phyloP scores from a whole-genome alignment of 2,797 vertebrate species.

The Pseudomugil gertrudae region DNA sequence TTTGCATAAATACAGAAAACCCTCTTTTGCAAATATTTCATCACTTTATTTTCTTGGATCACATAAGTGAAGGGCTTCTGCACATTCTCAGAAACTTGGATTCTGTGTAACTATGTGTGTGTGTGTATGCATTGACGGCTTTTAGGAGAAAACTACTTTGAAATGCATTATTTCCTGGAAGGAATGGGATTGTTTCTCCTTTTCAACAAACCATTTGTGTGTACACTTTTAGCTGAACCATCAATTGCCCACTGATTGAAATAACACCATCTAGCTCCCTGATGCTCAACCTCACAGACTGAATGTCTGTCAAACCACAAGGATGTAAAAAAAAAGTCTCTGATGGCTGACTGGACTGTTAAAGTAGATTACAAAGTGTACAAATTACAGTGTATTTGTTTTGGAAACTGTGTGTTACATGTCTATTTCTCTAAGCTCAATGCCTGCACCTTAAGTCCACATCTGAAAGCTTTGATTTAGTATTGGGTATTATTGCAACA shows the following conservation, averaged over 20 bases:
- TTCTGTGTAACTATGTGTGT: rapidly evolving
- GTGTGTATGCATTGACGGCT: neutral
- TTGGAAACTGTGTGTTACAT: too few relatives aligned
- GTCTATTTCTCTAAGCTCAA: too few relatives aligned
- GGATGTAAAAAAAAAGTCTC: neutral
- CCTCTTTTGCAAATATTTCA: slow-evolving; percentile 37
- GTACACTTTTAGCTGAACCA: slow-evolving; percentile 17
- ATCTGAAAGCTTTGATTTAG: too few relatives aligned
- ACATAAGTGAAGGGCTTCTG: slow-evolving; percentile 4
- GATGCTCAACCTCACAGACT: too few relatives aligned
- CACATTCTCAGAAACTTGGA: slow-evolving; percentile 3
- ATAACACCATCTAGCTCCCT: slow-evolving; percentile 15
- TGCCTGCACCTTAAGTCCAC: too few relatives aligned
- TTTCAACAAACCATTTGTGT: slow-evolving; percentile 1
- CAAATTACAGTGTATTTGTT: too few relatives aligned
- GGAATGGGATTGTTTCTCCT: neutral
- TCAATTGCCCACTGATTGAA: slow-evolving; percentile 35
- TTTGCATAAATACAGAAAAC: slow-evolving; percentile 19
- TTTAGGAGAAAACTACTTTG: neutral
- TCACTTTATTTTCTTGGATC: neutral
- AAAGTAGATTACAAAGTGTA: too few relatives aligned
- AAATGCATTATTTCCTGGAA: neutral
- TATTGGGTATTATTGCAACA: neutral
- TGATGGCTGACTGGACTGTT: too few relatives aligned
- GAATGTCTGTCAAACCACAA: too few relatives aligned